Conservation (phyloP, 2,797 vertebrate genomes). For the Diceros bicornis region DNA sequence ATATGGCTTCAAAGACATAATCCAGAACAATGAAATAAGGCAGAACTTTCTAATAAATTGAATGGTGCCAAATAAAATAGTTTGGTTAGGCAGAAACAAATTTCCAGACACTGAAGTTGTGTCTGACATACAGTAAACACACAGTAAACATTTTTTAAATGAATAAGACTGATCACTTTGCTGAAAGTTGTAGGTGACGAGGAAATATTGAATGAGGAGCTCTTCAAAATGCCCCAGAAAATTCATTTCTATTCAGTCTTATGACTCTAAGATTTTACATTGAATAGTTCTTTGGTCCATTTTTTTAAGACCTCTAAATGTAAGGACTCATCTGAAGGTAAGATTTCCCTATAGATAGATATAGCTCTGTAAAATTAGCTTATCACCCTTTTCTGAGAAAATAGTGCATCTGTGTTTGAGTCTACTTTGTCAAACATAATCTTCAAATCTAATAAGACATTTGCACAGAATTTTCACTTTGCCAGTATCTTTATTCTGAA, state of each 20-base stretch:
- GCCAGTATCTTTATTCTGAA: background rate
- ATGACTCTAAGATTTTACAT: background rate
- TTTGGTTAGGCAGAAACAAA: background rate
- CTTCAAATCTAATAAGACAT: background rate
- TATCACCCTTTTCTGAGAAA: slow-evolving; percentile 13
- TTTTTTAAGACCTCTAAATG: background rate
- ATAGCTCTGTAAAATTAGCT: background rate
- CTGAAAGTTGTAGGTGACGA: background rate
- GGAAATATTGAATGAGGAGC: background rate
- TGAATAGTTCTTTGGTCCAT: background rate
- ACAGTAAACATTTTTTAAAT: background rate
- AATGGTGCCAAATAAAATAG: background rate
- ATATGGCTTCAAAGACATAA: background rate
- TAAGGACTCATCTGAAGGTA: slow-evolving; percentile 20
- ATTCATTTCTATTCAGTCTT: background rate
- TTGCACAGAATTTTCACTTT: background rate
- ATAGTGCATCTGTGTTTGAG: background rate
- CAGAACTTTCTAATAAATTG: background rate
- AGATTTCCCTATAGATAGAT: background rate
- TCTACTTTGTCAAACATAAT: background rate
- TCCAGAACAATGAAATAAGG: background rate
- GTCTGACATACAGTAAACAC: background rate
- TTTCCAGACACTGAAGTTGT: background rate
- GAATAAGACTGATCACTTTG: background rate
- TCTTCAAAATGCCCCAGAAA: background rate